Percentiles rank a stretch among this genome's conserved stretches.
phyloP scores from a whole-genome alignment of 2,113 vertebrate genomes.

The Tragelaphus imberbis region DNA sequence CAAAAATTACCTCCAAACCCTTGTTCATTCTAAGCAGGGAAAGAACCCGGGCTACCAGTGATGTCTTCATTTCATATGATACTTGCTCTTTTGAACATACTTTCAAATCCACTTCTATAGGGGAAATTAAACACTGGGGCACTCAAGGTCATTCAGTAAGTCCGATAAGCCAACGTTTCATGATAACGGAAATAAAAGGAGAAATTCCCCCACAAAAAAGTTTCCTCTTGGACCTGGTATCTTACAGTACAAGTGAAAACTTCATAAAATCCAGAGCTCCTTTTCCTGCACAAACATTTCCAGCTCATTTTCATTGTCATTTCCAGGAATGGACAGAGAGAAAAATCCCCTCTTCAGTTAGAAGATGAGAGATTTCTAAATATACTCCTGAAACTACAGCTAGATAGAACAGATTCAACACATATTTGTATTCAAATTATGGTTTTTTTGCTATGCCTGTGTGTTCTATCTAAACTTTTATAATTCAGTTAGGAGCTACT shows the following conservation, averaged over 20 bases:
- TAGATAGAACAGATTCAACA: constrained; percentile 25
- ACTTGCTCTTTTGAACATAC: neutral
- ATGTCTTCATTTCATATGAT: neutral
- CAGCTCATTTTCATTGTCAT: neutral
- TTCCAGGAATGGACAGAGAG: constrained; percentile 28
- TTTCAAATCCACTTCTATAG: neutral
- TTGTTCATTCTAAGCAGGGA: neutral
- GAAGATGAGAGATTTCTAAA: constrained; percentile 47
- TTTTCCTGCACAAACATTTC: constrained; percentile 23
- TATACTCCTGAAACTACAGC: neutral
- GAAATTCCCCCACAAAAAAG: neutral
- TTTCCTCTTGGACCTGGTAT: neutral
- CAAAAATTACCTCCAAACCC: neutral
- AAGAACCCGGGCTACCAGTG: neutral
- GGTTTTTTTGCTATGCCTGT: constrained; percentile 3
- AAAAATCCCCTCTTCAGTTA: constrained; percentile 39
- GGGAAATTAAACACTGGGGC: neutral
- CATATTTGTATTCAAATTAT: constrained; percentile 42
- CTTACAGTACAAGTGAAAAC: neutral
- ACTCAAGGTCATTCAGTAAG: neutral
- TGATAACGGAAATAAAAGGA: neutral
- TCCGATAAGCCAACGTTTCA: neutral
- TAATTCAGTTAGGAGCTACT: constrained; percentile 30
- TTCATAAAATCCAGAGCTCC: neutral
- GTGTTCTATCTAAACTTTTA: constrained; percentile 41